Conservation (phyloP, 2,113 vertebrate species). For the Halcyon senegalensis region DNA sequence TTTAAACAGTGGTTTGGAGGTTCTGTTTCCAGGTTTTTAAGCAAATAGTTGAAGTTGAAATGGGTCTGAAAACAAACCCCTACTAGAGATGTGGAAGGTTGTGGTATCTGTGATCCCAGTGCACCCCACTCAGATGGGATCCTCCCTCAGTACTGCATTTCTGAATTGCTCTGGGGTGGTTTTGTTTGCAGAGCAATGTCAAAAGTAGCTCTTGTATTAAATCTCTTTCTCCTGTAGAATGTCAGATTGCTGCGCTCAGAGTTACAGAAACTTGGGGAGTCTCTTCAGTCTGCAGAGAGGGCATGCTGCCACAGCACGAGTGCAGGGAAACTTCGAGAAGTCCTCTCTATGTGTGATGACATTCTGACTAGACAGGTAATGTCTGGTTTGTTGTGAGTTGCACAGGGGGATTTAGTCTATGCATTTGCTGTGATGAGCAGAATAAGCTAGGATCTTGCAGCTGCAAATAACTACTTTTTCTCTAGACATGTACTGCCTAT, state of each 20-base stretch:
- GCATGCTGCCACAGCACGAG: constrained; percentile 93
- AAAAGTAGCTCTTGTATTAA: not conserved
- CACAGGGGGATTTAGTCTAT: not conserved
- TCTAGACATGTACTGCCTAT: not conserved
- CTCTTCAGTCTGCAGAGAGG: constrained; percentile 88
- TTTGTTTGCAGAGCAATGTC: not conserved
- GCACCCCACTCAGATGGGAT: not conserved
- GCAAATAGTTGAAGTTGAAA: not conserved
- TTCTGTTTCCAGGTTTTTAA: not conserved
- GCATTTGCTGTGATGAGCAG: not conserved
- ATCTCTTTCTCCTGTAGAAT: constrained; percentile 74
- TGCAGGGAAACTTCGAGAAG: constrained; percentile 85
- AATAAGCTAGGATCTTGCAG: not conserved
- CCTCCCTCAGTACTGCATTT: not conserved
- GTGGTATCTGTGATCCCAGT: not conserved
- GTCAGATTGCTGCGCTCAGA: constrained; percentile 85
- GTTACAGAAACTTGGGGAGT: constrained; percentile 81
- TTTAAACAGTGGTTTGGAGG: not conserved
- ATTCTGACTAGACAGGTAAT: constrained; percentile 90
- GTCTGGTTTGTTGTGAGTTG: not conserved
- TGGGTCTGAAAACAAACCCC: not conserved
- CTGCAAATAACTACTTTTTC: not conserved
- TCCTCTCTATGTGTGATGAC: constrained; percentile 82
- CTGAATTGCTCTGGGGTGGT: not conserved
- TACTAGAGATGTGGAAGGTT: not conserved